These are phyloP conservation scores for Nasonia longicornis DNA, from an alignment of 1,140 invertebrate species.

Conservation along the genomic window DNA sequence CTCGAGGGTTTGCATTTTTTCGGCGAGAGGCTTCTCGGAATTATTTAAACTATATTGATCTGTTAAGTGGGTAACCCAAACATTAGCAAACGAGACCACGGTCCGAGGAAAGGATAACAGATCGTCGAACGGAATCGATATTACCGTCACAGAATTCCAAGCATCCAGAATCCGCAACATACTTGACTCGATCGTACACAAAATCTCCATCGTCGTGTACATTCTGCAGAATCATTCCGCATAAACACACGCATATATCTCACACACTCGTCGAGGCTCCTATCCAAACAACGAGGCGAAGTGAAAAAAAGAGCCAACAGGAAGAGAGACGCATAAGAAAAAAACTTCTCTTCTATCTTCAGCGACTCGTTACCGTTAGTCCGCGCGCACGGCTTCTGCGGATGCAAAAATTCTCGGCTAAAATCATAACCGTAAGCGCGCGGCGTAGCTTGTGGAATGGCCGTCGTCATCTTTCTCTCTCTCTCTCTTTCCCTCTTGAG, in stretches of 20 bases:
- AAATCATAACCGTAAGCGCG: slow-evolving; percentile 29
- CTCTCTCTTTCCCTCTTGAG: neutral
- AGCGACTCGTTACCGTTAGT: slow-evolving; percentile 22
- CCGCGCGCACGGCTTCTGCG: neutral
- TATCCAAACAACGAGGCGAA: neutral
- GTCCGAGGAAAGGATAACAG: too few species aligned
- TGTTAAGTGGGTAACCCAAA: neutral
- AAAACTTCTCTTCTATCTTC: neutral
- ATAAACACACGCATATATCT: neutral
- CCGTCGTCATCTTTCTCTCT: slow-evolving; percentile 17
- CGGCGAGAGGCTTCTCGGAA: neutral
- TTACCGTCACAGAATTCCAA: neutral
- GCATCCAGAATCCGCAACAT: neutral
- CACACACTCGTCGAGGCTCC: neutral
- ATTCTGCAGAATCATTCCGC: neutral
- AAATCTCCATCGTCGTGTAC: neutral
- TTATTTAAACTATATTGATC: neutral
- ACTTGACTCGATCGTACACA: neutral
- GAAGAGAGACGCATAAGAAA: neutral
- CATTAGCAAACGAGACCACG: neutral
- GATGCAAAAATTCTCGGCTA: slow-evolving; percentile 21
- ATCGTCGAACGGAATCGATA: neutral
- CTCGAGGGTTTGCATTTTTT: neutral
- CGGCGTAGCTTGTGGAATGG: neutral
- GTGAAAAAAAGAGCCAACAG: neutral